Conservation (phyloP, 2,113 vertebrate genomes). For the Puntigrus tetrazona region DNA sequence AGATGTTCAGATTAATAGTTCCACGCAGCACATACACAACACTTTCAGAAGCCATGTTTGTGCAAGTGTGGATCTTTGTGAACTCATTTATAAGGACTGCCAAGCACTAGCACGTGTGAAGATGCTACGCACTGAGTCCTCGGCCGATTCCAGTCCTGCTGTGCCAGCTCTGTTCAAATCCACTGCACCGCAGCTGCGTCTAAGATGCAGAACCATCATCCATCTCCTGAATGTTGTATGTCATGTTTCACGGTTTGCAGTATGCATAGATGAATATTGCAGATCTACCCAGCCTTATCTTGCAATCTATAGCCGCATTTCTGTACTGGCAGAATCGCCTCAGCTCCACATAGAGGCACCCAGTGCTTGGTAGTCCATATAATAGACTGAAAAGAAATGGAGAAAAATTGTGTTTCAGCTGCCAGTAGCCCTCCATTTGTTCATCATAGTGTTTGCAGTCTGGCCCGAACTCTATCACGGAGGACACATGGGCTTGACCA, state of each 20-base stretch:
- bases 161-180: not conserved
- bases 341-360: not conserved
- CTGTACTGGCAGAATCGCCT: not conserved
- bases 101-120: not conserved
- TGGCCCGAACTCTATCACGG: slow-evolving; percentile 34
- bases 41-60: not conserved
- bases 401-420: slow-evolving; percentile 9
- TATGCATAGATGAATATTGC: not conserved
- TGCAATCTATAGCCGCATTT: not conserved
- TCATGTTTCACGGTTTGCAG: not conserved
- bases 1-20: slow-evolving; percentile 28
- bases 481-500: slow-evolving; percentile 34
- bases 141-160: not conserved
- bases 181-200: not conserved
- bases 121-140: not conserved
- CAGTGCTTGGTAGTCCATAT: slow-evolving; percentile 13
- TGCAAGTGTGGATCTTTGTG: not conserved
- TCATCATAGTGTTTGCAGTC: slow-evolving; percentile 37
- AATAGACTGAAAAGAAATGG: slow-evolving; percentile 13
- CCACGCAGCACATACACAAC: not conserved
- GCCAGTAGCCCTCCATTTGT: not conserved
- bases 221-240: not conserved
- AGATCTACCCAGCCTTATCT: not conserved
- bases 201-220: slow-evolving; percentile 14
- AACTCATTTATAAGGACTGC: not conserved